These are phyloP conservation scores for Rhizomys pruinosus DNA, from an alignment of 2,113 vertebrate species.

Conservation along the genomic window DNA sequence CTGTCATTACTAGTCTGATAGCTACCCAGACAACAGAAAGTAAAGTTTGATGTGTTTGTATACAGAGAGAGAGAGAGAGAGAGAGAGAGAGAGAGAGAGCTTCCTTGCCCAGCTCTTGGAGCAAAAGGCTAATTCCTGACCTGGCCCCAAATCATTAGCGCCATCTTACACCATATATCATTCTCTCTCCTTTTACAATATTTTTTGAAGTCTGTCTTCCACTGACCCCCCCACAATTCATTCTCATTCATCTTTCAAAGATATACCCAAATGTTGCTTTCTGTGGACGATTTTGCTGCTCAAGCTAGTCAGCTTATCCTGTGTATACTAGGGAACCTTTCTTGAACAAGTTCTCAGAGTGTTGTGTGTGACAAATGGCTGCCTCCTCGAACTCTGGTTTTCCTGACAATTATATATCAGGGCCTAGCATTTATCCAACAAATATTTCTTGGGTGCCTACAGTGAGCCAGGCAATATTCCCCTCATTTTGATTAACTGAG, in stretches of 20 bases:
- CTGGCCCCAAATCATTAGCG: background rate
- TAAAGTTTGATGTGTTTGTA: background rate
- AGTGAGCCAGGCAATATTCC: background rate
- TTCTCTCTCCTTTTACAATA: background rate
- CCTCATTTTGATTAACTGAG: background rate
- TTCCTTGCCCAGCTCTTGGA: background rate
- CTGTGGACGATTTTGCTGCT: background rate
- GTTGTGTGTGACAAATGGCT: background rate
- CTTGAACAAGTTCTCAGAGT: background rate
- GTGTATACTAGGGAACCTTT: background rate
- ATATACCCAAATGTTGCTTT: background rate
- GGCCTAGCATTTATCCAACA: background rate
- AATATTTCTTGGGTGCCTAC: background rate
- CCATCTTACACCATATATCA: rapidly evolving
- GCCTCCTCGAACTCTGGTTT: background rate
- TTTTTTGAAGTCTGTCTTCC: background rate
- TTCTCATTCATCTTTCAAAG: background rate
- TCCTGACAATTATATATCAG: background rate
- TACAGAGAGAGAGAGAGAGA: too few species aligned
- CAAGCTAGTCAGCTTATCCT: background rate
- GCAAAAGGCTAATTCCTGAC: background rate
- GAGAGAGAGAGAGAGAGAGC: too few species aligned
- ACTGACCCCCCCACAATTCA: background rate
- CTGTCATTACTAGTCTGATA: background rate
- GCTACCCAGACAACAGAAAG: background rate